Evolutionary conservation across 1,140 invertebrate species (phyloP).

Genomic region (Physella acuta): DNA sequence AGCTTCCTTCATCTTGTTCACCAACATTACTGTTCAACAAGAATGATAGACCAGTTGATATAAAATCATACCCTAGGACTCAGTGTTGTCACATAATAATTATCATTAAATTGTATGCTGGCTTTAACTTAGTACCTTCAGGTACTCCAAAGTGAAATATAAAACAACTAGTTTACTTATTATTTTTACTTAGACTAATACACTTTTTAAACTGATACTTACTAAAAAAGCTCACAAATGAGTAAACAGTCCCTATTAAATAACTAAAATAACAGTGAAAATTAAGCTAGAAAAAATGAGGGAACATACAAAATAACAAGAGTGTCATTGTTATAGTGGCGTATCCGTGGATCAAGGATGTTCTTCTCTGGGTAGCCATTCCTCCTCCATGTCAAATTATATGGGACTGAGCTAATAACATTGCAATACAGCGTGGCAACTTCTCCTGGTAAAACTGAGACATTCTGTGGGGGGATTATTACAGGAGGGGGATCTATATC

Average conservation of each 20-base stretch:
- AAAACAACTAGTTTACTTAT: too few relatives aligned
- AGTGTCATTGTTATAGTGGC: conserved; percentile 46
- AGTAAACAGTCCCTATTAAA: too few relatives aligned
- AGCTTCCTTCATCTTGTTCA: conserved; percentile 59
- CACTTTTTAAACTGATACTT: too few relatives aligned
- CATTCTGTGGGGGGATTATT: conserved; percentile 59
- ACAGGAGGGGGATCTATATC: conserved; percentile 63
- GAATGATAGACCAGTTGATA: conserved; percentile 8
- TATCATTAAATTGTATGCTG: too few relatives aligned
- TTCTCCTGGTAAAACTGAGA: conserved; percentile 57
- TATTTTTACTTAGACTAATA: not conserved
- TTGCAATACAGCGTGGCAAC: conserved; percentile 61
- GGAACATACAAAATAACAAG: conserved; percentile 46
- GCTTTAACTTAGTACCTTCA: too few relatives aligned
- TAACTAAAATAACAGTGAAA: too few relatives aligned
- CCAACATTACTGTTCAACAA: conserved; percentile 43
- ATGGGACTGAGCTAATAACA: conserved; percentile 60
- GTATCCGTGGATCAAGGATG: conserved; percentile 27
- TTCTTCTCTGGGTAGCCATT: conserved; percentile 18
- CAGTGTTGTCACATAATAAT: too few relatives aligned
- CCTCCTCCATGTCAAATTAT: conserved; percentile 62
- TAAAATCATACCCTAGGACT: not conserved
- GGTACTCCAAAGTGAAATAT: too few relatives aligned
- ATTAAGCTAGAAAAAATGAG: too few relatives aligned
- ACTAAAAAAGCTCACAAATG: too few relatives aligned